These are phyloP conservation scores for Streptopelia turtur DNA, from an alignment of 2,797 vertebrate genomes.

Conservation along the genomic window DNA sequence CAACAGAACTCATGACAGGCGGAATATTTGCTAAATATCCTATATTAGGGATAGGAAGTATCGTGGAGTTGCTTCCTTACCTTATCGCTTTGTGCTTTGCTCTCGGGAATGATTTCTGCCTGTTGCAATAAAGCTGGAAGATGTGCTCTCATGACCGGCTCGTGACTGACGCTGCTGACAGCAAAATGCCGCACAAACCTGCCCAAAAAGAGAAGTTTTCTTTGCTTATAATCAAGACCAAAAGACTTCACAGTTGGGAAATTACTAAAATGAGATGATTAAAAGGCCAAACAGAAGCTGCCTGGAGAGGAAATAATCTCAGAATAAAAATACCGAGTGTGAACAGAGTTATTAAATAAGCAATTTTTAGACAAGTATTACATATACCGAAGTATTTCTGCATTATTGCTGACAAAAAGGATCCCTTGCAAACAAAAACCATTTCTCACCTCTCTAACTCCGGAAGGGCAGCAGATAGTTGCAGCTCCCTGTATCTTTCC, in stretches of 20 bases:
- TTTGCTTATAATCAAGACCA: not conserved
- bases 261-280: not conserved
- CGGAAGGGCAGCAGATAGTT: constrained; percentile 84
- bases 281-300: not conserved
- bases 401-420: not conserved
- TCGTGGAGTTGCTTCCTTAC: constrained; percentile 66
- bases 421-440: not conserved
- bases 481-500: constrained; percentile 83
- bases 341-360: not conserved
- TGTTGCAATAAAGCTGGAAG: constrained; percentile 85
- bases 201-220: not conserved
- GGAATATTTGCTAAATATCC: not conserved
- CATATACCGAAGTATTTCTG: not conserved
- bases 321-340: not conserved
- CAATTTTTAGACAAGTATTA: not conserved
- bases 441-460: constrained; percentile 86
- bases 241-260: not conserved
- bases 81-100: constrained; percentile 79
- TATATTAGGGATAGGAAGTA: accelerated
- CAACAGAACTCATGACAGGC: not conserved
- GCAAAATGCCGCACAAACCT: constrained; percentile 93
- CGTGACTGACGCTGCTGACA: constrained; percentile 86
- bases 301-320: not conserved
- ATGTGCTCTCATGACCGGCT: constrained; percentile 87
- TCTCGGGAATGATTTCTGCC: constrained; percentile 71